Percentiles rank a stretch among this genome's conserved stretches.
Evolutionary conservation across 2,797 vertebrate genomes (phyloP).

Genomic region (Cyprinodon diabolis): DNA sequence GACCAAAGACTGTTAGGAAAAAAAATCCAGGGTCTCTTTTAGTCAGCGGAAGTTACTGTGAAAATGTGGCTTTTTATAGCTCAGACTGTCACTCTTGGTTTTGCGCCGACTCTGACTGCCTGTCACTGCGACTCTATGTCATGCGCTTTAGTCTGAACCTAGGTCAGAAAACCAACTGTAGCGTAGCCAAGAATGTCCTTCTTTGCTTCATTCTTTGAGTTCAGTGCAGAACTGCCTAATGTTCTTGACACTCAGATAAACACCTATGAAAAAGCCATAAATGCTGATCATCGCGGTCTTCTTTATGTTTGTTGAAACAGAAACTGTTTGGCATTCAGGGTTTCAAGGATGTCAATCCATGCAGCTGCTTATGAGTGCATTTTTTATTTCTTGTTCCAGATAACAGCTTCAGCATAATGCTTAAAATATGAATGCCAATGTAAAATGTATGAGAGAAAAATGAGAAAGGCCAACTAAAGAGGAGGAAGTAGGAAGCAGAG

Average conservation of each 20-base stretch:
- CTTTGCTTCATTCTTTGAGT: slow-evolving; percentile 36
- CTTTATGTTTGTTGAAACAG: slow-evolving; percentile 4
- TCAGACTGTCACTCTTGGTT: slow-evolving; percentile 57
- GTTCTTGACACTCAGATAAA: slow-evolving; percentile 16
- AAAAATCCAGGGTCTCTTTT: slow-evolving; percentile 33
- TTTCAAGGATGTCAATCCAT: slow-evolving; percentile 14
- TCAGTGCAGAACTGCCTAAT: slow-evolving; percentile 28
- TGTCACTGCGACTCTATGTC: slow-evolving; percentile 70
- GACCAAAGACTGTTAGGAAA: slow-evolving; percentile 18
- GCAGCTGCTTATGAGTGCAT: slow-evolving; percentile 8
- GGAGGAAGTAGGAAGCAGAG: slow-evolving; percentile 40
- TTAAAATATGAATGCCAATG: slow-evolving; percentile 68
- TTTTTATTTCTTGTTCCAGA: slow-evolving; percentile 33
- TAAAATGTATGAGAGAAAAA: slow-evolving; percentile 64
- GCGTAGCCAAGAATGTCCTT: slow-evolving; percentile 37
- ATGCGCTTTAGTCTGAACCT: slow-evolving; percentile 56
- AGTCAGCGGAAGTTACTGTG: slow-evolving; percentile 50
- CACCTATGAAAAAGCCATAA: slow-evolving; percentile 7
- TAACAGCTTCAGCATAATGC: slow-evolving; percentile 33
- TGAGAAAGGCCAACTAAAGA: slow-evolving; percentile 42
- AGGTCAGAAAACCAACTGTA: slow-evolving; percentile 58
- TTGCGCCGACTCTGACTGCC: slow-evolving; percentile 52
- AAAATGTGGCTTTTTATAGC: slow-evolving; percentile 69
- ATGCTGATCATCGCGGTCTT: background rate
- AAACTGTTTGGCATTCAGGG: slow-evolving; percentile 9